Evolutionary conservation across 2,797 vertebrate species (phyloP).

Genomic region (Propithecus deckenii): DNA sequence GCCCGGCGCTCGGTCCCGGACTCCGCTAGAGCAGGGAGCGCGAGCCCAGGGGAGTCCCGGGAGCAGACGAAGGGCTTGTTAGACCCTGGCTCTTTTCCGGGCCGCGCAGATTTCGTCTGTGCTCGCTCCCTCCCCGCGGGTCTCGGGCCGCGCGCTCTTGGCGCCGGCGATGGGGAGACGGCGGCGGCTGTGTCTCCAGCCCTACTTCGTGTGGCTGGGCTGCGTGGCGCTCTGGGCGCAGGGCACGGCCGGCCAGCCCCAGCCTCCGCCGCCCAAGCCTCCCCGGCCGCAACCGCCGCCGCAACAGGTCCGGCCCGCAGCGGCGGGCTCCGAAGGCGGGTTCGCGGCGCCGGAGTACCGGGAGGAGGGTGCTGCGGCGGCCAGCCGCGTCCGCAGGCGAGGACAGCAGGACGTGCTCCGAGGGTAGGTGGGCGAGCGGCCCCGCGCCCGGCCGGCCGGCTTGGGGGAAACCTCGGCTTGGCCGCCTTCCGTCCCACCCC

Average conservation of each 20-base stretch:
- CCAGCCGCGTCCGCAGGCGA: constrained; percentile 83
- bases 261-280: constrained; percentile 61
- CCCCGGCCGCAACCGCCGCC: constrained; percentile 38
- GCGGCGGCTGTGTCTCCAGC: constrained; percentile 70
- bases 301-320: constrained; percentile 59
- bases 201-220: constrained; percentile 77
- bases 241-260: constrained; percentile 60
- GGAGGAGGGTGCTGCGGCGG: constrained; percentile 67
- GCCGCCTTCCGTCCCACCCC: neutral
- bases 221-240: constrained; percentile 79
- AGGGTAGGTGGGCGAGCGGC: constrained; percentile 83
- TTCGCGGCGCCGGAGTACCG: constrained; percentile 54
- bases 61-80: neutral
- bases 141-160: constrained; percentile 14
- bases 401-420: constrained; percentile 87
- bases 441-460: neutral
- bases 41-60: neutral
- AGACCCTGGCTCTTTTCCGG: neutral
- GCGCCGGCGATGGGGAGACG: constrained; percentile 75
- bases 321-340: constrained; percentile 37
- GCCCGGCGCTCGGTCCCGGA: neutral
- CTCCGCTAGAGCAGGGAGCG: neutral
- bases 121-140: neutral
- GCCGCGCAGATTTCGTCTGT: neutral
- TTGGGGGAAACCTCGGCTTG: neutral